Conservation (phyloP, 2,113 vertebrate species). For the Pantherophis guttatus region DNA sequence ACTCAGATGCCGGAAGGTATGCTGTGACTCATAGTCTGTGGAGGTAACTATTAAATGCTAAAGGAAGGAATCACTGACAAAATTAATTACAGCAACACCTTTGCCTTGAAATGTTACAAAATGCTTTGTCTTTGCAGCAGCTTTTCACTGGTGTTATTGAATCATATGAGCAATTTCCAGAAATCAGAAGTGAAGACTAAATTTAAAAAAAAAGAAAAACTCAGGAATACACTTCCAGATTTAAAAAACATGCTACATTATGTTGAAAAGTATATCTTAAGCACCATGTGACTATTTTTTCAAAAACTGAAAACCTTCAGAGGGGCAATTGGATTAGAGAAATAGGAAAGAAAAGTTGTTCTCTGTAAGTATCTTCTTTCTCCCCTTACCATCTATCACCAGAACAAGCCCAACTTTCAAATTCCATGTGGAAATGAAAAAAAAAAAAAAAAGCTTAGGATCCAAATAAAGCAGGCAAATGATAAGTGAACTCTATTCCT, state of each 20-base stretch:
- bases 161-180: slow-evolving; percentile 52
- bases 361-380: neutral
- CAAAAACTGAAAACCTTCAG: neutral
- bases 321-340: neutral
- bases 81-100: slow-evolving; percentile 57
- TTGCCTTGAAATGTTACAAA: slow-evolving; percentile 52
- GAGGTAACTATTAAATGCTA: slow-evolving; percentile 45
- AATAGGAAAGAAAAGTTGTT: neutral
- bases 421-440: neutral
- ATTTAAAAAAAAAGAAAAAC: slow-evolving; percentile 26
- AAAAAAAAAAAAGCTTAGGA: neutral
- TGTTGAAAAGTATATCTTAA: slow-evolving; percentile 25
- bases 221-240: neutral
- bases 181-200: slow-evolving; percentile 28
- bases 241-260: slow-evolving; percentile 33
- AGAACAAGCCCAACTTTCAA: neutral
- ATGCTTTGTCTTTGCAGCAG: slow-evolving; percentile 46
- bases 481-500: too few species aligned
- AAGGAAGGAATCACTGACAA: slow-evolving; percentile 48
- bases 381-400: neutral
- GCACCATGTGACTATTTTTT: neutral
- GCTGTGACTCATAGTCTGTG: slow-evolving; percentile 57
- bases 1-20: slow-evolving; percentile 48
- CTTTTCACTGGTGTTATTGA: slow-evolving; percentile 49
- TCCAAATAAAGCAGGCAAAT: neutral